phyloP scores from a whole-genome alignment of 1,140 invertebrate species.

The Heliconius eleuchia region DNA sequence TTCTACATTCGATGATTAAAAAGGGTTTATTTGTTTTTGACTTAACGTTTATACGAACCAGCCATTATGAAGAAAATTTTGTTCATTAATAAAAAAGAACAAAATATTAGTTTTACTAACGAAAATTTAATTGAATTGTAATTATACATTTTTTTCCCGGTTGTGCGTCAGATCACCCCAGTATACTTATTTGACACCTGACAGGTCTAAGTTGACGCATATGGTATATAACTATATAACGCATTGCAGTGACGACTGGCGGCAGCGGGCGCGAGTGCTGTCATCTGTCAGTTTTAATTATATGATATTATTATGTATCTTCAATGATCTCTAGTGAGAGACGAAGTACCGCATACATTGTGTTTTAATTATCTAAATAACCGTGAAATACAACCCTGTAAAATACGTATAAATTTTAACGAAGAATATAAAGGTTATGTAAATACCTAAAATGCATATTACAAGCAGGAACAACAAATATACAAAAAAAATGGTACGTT shows the following conservation, averaged over 20 bases:
- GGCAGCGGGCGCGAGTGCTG: background rate
- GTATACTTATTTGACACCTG: background rate
- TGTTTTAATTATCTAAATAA: background rate
- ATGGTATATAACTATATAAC: background rate
- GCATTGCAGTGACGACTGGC: background rate
- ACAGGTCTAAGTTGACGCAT: background rate
- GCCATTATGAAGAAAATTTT: too few species aligned
- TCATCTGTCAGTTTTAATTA: slow-evolving; percentile 3
- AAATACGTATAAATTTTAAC: background rate
- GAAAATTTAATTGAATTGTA: too few species aligned
- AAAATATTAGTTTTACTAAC: too few species aligned
- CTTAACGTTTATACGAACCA: too few species aligned
- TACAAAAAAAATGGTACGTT: slow-evolving; percentile 25
- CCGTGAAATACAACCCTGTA: background rate
- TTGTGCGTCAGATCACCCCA: too few species aligned
- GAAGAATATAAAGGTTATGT: background rate
- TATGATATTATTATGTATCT: background rate
- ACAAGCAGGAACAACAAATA: slow-evolving; percentile 16
- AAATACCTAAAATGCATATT: slow-evolving; percentile 17
- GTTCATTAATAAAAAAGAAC: too few species aligned
- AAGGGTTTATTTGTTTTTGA: too few species aligned
- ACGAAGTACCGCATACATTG: background rate
- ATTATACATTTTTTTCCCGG: too few species aligned
- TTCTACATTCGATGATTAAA: too few species aligned
- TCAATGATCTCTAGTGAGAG: background rate